Conservation (phyloP, 2,888 invertebrate genomes). For the Coleophora flavipennella region DNA sequence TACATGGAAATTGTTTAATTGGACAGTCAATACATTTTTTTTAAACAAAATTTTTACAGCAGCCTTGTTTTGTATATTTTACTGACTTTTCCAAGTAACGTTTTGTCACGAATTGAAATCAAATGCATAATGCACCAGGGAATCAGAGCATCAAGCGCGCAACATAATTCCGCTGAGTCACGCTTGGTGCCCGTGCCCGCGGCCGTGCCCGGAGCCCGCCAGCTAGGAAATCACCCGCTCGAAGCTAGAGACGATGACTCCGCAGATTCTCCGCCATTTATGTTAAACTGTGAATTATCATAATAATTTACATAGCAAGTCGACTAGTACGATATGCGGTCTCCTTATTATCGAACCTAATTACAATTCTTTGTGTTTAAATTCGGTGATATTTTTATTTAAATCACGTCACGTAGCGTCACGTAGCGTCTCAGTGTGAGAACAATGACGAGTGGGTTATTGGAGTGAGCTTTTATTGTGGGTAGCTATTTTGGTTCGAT, state of each 20-base stretch:
- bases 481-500: background rate
- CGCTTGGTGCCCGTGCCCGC: no score
- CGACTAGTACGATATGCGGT: conserved; percentile 44
- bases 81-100: no score
- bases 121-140: no score
- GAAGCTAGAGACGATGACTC: conserved; percentile 53
- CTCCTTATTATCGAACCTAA: conserved; percentile 60
- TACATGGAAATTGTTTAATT: no score
- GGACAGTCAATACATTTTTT: no score
- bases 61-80: no score
- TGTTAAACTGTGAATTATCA: conserved; percentile 61
- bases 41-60: no score
- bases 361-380: conserved; percentile 67
- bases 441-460: conserved; percentile 35
- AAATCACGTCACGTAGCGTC: conserved; percentile 50
- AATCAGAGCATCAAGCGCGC: no score
- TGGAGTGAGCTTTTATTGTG: conserved; percentile 16
- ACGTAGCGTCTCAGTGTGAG: conserved; percentile 36
- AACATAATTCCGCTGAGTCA: conserved; percentile 41
- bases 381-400: conserved; percentile 49
- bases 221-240: conserved; percentile 37
- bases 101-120: no score
- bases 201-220: conserved; percentile 36
- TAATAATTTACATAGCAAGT: conserved; percentile 62
- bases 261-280: conserved; percentile 61